These are phyloP conservation scores for Gari tellinella DNA, from an alignment of 2,888 invertebrate species.

Conservation along the genomic window DNA sequence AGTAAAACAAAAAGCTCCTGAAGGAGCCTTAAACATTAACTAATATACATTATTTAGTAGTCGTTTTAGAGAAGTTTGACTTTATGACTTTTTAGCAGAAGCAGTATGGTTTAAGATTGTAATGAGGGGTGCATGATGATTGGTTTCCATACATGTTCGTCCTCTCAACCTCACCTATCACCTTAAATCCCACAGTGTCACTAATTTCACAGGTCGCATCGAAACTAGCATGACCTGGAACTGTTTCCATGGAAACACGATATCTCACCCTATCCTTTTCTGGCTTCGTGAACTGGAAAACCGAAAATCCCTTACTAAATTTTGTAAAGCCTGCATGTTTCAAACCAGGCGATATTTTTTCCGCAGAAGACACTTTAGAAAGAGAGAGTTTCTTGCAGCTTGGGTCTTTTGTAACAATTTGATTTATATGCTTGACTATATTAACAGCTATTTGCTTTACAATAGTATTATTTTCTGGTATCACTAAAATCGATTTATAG, in stretches of 20 bases:
- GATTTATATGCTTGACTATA: constrained; percentile 66
- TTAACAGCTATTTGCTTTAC: constrained; percentile 85
- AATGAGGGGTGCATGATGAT: constrained; percentile 42
- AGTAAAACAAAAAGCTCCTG: too few species aligned
- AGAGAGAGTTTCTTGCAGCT: constrained; percentile 87
- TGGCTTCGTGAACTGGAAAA: constrained; percentile 35
- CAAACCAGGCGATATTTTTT: constrained; percentile 30
- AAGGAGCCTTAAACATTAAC: too few species aligned
- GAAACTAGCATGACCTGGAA: constrained; percentile 44
- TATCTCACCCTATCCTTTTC: constrained; percentile 17
- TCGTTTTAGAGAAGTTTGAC: too few species aligned
- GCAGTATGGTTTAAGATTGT: constrained; percentile 34
- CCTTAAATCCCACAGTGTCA: not conserved
- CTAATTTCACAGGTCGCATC: constrained; percentile 34
- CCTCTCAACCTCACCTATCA: constrained; percentile 36
- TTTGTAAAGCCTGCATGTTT: constrained; percentile 28
- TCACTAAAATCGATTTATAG: constrained; percentile 90
- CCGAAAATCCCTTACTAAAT: constrained; percentile 45
- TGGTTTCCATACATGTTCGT: constrained; percentile 56
- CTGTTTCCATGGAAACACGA: constrained; percentile 37
- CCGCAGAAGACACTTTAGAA: constrained; percentile 22
- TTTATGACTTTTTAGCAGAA: constrained; percentile 40
- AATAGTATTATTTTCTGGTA: constrained; percentile 85
- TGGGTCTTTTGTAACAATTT: constrained; percentile 80
- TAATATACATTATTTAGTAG: too few species aligned